These are phyloP conservation scores for Perognathus longimembris DNA, from an alignment of 2,113 vertebrate genomes.

Conservation along the genomic window DNA sequence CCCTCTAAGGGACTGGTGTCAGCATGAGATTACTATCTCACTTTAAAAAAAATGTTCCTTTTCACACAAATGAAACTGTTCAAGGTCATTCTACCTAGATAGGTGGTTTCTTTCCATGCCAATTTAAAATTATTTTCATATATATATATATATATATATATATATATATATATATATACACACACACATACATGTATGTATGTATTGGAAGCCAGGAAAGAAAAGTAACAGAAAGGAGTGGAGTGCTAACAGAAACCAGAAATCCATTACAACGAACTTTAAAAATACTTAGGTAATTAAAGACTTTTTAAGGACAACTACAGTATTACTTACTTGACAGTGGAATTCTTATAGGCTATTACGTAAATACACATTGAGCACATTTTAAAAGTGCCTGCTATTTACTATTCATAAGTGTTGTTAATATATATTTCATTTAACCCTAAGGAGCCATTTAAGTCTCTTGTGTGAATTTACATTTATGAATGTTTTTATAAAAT, in stretches of 20 bases:
- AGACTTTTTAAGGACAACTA: slow-evolving; percentile 64
- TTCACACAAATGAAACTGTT: slow-evolving; percentile 56
- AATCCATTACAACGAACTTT: slow-evolving; percentile 74
- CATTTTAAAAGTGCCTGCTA: slow-evolving; percentile 71
- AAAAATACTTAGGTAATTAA: slow-evolving; percentile 74
- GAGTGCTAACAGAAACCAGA: slow-evolving; percentile 71
- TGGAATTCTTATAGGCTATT: slow-evolving; percentile 76
- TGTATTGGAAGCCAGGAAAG: slow-evolving; percentile 66
- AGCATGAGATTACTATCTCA: slow-evolving; percentile 42
- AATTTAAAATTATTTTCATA: slow-evolving; percentile 79
- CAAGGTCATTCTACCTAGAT: slow-evolving; percentile 66
- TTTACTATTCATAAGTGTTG: slow-evolving; percentile 76
- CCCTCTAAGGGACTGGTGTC: background rate
- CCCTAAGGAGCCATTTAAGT: slow-evolving; percentile 78
- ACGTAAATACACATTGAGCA: slow-evolving; percentile 66
- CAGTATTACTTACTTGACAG: slow-evolving; percentile 76
- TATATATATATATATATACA: slow-evolving; percentile 67
- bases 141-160: slow-evolving; percentile 55
- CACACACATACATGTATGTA: background rate
- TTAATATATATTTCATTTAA: slow-evolving; percentile 81
- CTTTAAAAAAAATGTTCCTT: slow-evolving; percentile 67
- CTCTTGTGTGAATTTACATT: slow-evolving; percentile 81
- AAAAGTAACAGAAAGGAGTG: slow-evolving; percentile 69
- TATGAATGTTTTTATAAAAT: slow-evolving; percentile 78
- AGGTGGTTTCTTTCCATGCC: slow-evolving; percentile 74